Evolutionary conservation across 2,888 invertebrate genomes (phyloP).

Genomic region (Cryptus viduatorius): DNA sequence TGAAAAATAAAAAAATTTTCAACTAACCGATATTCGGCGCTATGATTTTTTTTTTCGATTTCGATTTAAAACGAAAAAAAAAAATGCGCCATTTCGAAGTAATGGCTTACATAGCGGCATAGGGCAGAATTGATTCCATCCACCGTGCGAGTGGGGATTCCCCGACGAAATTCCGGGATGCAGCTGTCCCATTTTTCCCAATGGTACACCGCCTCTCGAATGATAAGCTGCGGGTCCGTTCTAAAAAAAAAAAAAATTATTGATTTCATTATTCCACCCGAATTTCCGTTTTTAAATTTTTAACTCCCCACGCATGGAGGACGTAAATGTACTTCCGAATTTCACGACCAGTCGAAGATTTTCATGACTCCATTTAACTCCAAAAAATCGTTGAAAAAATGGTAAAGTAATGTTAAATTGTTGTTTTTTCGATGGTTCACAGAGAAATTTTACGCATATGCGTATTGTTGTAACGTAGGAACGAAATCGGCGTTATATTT

Average conservation of each 20-base stretch:
- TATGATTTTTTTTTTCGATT: background rate
- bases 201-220: slow-evolving; percentile 76
- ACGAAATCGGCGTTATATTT: too few species aligned
- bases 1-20: slow-evolving; percentile 57
- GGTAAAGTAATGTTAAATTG: too few species aligned
- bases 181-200: slow-evolving; percentile 79
- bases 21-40: slow-evolving; percentile 9
- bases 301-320: too few species aligned
- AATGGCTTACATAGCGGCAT: slow-evolving; percentile 80
- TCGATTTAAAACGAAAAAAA: background rate
- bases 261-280: background rate
- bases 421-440: too few species aligned
- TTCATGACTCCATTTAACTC: too few species aligned
- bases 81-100: background rate
- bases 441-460: too few species aligned
- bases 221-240: slow-evolving; percentile 79
- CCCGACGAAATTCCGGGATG: slow-evolving; percentile 78
- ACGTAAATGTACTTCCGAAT: too few species aligned
- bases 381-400: too few species aligned
- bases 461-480: too few species aligned
- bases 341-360: too few species aligned
- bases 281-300: background rate
- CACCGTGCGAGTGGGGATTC: slow-evolving; percentile 76
- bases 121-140: slow-evolving; percentile 83
- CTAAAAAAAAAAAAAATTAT: slow-evolving; percentile 67